Conservation (phyloP, 2,797 vertebrate species). For the Pampus argenteus region DNA sequence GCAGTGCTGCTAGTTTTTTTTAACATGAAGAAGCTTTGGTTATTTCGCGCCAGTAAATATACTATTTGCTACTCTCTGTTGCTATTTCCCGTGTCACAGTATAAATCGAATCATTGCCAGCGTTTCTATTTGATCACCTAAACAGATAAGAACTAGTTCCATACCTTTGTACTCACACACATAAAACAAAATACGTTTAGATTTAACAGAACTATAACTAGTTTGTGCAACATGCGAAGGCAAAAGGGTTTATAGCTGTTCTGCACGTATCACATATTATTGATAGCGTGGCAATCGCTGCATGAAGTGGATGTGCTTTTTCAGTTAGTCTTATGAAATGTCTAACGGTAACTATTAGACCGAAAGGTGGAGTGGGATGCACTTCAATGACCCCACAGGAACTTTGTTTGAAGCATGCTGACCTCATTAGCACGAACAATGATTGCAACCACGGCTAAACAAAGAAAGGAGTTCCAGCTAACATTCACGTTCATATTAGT, state of each 20-base stretch:
- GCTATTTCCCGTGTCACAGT: not conserved
- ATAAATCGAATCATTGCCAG: not conserved
- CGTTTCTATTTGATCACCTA: constrained; percentile 1
- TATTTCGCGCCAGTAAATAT: constrained; percentile 11
- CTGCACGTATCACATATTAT: too few species aligned
- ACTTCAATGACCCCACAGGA: not conserved
- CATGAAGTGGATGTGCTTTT: too few species aligned
- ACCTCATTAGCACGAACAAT: not conserved
- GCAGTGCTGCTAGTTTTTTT: constrained; percentile 5
- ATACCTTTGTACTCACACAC: not conserved
- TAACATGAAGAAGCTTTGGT: constrained; percentile 9
- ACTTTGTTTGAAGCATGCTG: not conserved
- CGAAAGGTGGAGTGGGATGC: not conserved
- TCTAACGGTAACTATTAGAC: not conserved
- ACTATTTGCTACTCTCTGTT: not conserved
- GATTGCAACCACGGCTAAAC: not conserved
- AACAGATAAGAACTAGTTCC: not conserved
- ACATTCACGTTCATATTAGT: constrained; percentile 3
- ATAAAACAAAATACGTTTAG: not conserved
- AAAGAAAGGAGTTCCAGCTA: not conserved
- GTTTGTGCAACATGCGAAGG: not conserved
- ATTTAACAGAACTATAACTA: not conserved
- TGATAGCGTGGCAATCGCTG: too few species aligned
- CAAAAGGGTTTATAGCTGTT: too few species aligned
- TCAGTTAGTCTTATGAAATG: too few species aligned